Evolutionary conservation across 1,140 invertebrate genomes (phyloP).

Genomic region (Ericerus pela): DNA sequence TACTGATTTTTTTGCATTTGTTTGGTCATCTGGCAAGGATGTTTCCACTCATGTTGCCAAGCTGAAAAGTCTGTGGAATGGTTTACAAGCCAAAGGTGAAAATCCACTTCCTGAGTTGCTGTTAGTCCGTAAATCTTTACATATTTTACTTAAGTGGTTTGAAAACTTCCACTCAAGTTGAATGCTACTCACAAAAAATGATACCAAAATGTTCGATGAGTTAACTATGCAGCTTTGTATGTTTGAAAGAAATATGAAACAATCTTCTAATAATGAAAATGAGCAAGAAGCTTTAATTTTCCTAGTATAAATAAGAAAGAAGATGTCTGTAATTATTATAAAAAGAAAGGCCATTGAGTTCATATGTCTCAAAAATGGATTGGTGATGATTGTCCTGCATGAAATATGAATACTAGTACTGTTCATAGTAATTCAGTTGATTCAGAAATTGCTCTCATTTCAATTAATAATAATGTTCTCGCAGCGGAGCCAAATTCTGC

Average conservation of each 20-base stretch:
- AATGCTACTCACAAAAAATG: slow-evolving; percentile 23
- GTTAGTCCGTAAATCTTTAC: slow-evolving; percentile 23
- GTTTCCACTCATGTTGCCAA: slow-evolving; percentile 26
- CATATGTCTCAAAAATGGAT: slow-evolving; percentile 24
- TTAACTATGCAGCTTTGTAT: slow-evolving; percentile 20
- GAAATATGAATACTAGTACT: slow-evolving; percentile 14
- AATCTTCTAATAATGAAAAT: too few species aligned
- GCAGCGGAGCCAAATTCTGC: slow-evolving; percentile 17
- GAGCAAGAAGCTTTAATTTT: too few species aligned
- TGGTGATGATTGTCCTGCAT: slow-evolving; percentile 21
- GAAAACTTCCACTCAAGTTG: slow-evolving; percentile 24
- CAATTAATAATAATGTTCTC: slow-evolving; percentile 15
- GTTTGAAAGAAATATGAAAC: too few species aligned
- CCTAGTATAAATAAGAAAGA: slow-evolving; percentile 23
- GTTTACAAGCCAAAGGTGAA: slow-evolving; percentile 21
- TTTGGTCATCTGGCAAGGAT: slow-evolving; percentile 25
- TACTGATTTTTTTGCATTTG: slow-evolving; percentile 26
- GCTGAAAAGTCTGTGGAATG: slow-evolving; percentile 27
- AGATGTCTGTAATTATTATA: not conserved
- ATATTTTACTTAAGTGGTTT: slow-evolving; percentile 24
- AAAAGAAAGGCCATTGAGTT: slow-evolving; percentile 22
- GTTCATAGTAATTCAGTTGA: not conserved
- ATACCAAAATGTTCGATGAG: too few species aligned
- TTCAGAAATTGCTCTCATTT: slow-evolving; percentile 15
- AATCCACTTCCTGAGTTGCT: slow-evolving; percentile 22